Base-by-base conservation (phyloP, 2,888 invertebrate genomes). In the Norana najaformis region DNA sequence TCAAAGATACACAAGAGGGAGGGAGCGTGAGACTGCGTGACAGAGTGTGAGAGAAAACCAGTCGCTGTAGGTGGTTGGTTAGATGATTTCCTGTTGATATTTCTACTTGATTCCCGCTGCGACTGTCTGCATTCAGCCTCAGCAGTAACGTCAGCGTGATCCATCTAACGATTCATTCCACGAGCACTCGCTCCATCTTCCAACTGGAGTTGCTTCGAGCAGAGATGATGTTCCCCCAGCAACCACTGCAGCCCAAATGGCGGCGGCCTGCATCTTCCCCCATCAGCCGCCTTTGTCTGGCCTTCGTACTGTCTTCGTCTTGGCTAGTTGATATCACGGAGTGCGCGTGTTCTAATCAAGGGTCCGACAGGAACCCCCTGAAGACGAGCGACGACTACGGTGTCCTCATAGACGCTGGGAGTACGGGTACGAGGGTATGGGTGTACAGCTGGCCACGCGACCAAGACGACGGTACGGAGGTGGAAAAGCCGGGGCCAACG, bases 351-450 rank as follows among this genome's bases (percentile, higher is more conserved):
- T 6, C 23, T 4, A 30, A 53, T 3, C 53, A 3, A 30, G 30
- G 23, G 30, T 30, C 30, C 23, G 23, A 30, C 20, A 83, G 83
- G 20, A 83, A 35, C 8, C 34, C 11, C 34, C 0, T 83, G 83
- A 4, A 0, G 34, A 6, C 5, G 1, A 83, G 13, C 20, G 30
- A 39, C 47, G 88, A 90, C n/a, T 91, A 90, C 69, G 83, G 88
- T 11, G 90, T 91, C 34, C 53, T 91, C 18, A 89, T 91, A 38
- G 91, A 91, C 41, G 91, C 91, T n/a, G 91, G 91, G 16, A 91
- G 91, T 36, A 90, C 91, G 13, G 91, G 91, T 20, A 91, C 89
- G 8, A 37, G 91, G 39, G 34, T 90, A 8, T 90, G 90, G 90
- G 85, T 91, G 11, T 91, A 91, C 90, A 90, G 88, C n/a, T 90